phyloP scores from a whole-genome alignment of 2,888 invertebrate genomes.

The Lepeophtheirus nordmannii region DNA sequence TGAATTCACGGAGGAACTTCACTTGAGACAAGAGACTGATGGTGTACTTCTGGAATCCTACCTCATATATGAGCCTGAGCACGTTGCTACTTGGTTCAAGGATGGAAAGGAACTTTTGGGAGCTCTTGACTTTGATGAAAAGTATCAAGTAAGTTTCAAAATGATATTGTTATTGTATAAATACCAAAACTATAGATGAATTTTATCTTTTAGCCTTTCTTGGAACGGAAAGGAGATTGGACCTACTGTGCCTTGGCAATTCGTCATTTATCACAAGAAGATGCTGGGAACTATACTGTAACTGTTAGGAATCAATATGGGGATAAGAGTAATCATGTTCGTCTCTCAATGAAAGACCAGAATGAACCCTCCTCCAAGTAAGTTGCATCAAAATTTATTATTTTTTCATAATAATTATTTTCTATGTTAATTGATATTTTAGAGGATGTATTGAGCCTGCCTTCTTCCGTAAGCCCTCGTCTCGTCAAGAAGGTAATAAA shows the following conservation, averaged over 20 bases:
- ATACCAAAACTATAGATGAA: background rate
- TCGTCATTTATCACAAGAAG: slow-evolving; percentile 21
- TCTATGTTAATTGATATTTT: background rate
- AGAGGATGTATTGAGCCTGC: slow-evolving; percentile 21
- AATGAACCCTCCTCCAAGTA: slow-evolving; percentile 22
- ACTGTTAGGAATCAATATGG: slow-evolving; percentile 22
- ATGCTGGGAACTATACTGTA: slow-evolving; percentile 21
- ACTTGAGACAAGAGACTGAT: slow-evolving; percentile 21
- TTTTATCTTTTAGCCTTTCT: slow-evolving; percentile 16
- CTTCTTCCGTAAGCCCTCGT: slow-evolving; percentile 18
- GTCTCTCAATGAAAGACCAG: slow-evolving; percentile 24
- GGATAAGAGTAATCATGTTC: slow-evolving; percentile 21
- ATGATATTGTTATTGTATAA: background rate
- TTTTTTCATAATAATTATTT: background rate
- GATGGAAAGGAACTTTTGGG: slow-evolving; percentile 14
- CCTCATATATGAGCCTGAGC: slow-evolving; percentile 24
- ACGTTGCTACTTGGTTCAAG: slow-evolving; percentile 24
- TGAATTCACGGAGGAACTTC: slow-evolving; percentile 23
- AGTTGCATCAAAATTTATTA: background rate
- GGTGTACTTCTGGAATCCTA: slow-evolving; percentile 23
- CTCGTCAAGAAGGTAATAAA: slow-evolving; percentile 23
- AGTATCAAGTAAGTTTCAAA: slow-evolving; percentile 13
- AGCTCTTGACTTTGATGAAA: slow-evolving; percentile 22
- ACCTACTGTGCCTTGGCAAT: slow-evolving; percentile 24
- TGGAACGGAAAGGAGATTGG: slow-evolving; percentile 22